Percentiles rank a stretch among this genome's conserved stretches.
Evolutionary conservation across 2,797 vertebrate species (phyloP).

Genomic region (Silurus lanzhouensis): DNA sequence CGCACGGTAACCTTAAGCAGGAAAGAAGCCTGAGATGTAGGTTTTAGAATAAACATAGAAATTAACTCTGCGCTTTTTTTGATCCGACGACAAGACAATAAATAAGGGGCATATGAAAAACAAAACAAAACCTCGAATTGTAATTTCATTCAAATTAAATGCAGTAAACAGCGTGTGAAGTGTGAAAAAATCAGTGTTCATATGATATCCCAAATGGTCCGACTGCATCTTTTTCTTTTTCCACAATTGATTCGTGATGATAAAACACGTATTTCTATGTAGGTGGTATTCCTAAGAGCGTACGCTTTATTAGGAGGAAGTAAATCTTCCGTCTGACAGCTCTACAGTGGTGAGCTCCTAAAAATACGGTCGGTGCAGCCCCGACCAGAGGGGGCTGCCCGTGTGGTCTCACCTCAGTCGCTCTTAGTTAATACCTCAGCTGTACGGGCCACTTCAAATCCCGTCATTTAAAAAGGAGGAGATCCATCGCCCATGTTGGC

Average conservation of each 20-base stretch:
- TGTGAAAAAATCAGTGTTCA: not conserved
- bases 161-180: no score
- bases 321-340: slow-evolving; percentile 55
- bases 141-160: not conserved
- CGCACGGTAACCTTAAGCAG: slow-evolving; percentile 76
- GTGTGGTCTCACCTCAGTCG: slow-evolving; percentile 77
- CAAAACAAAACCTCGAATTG: not conserved
- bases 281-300: slow-evolving; percentile 54
- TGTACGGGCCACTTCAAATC: slow-evolving; percentile 63
- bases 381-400: slow-evolving; percentile 71
- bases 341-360: slow-evolving; percentile 46
- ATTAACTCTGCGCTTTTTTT: slow-evolving; percentile 9
- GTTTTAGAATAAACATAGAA: slow-evolving; percentile 48
- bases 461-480: slow-evolving; percentile 40
- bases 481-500: slow-evolving; percentile 24
- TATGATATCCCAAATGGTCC: slow-evolving; percentile 30
- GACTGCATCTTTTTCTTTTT: slow-evolving; percentile 6
- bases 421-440: slow-evolving; percentile 74
- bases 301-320: slow-evolving; percentile 49
- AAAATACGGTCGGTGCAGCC: slow-evolving; percentile 56
- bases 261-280: slow-evolving; percentile 54
- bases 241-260: slow-evolving; percentile 49
- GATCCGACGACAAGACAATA: not conserved
- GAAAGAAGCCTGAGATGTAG: slow-evolving; percentile 66
- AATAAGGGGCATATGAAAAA: not conserved